These are phyloP conservation scores for Nematopogon swammerdamellus DNA, from an alignment of 2,888 invertebrate species.

Conservation along the genomic window DNA sequence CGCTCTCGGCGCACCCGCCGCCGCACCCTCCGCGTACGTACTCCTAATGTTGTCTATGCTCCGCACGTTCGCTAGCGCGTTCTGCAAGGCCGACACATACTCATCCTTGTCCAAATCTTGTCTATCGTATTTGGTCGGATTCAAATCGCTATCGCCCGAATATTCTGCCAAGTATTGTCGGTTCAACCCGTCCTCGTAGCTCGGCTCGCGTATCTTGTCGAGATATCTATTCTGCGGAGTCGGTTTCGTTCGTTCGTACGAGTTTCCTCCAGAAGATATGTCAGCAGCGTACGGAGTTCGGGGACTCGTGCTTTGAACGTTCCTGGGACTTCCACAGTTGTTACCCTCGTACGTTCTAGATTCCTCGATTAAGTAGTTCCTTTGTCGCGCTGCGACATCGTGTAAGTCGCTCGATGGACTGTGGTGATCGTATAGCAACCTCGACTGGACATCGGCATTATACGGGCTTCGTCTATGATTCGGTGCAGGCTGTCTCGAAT, in stretches of 20 bases:
- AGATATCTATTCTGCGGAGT: constrained; percentile 20
- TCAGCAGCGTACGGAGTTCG: constrained; percentile 30
- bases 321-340: constrained; percentile 34
- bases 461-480: constrained; percentile 17
- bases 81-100: constrained; percentile 30
- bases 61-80: constrained; percentile 26
- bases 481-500: constrained; percentile 5
- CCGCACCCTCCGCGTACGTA: constrained; percentile 22
- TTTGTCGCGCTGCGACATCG: constrained; percentile 13
- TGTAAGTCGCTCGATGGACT: constrained; percentile 24
- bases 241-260: constrained; percentile 21
- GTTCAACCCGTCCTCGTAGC: constrained; percentile 26
- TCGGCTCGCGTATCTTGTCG: constrained; percentile 17
- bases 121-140: constrained; percentile 18
- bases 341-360: constrained; percentile 31
- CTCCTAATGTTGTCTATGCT: constrained; percentile 30
- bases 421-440: background rate
- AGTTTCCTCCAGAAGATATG: constrained; percentile 18
- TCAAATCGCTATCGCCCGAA: constrained; percentile 27
- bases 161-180: constrained; percentile 26
- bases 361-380: constrained; percentile 29
- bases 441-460: background rate
- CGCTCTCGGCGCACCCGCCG: constrained; percentile 28
- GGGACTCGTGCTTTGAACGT: constrained; percentile 33
- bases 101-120: constrained; percentile 22